phyloP scores from a whole-genome alignment of 2,113 vertebrate species.

The Mus pahari region DNA sequence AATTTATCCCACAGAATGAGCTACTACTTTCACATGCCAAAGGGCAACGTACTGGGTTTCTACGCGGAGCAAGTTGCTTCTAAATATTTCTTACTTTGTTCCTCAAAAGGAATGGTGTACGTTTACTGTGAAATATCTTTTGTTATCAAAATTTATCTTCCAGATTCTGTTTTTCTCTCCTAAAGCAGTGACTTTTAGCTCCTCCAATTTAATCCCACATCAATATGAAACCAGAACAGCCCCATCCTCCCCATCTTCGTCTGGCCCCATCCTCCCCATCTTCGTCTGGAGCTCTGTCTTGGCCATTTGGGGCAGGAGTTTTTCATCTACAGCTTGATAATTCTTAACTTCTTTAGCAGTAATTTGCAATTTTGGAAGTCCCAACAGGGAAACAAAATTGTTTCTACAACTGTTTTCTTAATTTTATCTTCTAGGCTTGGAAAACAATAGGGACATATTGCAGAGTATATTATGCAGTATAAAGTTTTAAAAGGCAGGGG shows the following conservation, averaged over 20 bases:
- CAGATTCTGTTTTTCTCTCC: background rate
- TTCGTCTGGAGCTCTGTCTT: background rate
- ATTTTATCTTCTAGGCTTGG: slow-evolving; percentile 43
- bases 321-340: slow-evolving; percentile 42
- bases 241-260: too few species aligned
- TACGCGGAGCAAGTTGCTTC: background rate
- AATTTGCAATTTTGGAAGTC: slow-evolving; percentile 42
- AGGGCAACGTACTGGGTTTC: background rate
- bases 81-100: background rate
- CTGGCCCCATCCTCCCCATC: background rate
- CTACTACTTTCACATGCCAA: background rate
- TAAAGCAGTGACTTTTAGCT: background rate
- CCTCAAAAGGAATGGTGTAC: background rate
- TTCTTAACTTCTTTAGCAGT: slow-evolving; percentile 35
- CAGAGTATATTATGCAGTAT: slow-evolving; percentile 9
- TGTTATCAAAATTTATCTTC: background rate
- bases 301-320: background rate
- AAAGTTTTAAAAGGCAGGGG: slow-evolving; percentile 8
- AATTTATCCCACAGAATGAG: background rate
- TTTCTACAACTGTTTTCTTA: slow-evolving; percentile 48
- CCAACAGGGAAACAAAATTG: slow-evolving; percentile 18
- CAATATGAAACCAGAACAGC: background rate
- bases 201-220: background rate
- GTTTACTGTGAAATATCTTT: slow-evolving; percentile 25
- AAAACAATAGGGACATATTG: slow-evolving; percentile 22